These are phyloP conservation scores for Netelia melanura DNA, from an alignment of 2,888 invertebrate species.

Conservation along the genomic window DNA sequence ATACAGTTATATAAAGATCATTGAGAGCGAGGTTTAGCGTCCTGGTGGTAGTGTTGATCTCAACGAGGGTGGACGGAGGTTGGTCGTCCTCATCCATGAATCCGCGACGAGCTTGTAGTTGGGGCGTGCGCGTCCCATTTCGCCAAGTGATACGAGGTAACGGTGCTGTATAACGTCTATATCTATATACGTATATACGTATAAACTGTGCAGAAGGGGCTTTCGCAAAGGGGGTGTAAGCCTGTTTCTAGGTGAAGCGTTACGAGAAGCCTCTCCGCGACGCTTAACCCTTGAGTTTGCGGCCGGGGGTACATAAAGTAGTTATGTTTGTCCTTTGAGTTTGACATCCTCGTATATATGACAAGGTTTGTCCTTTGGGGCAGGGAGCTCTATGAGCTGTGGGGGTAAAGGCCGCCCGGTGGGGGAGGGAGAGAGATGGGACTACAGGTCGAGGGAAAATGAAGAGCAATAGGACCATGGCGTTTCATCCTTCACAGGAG, in stretches of 20 bases:
- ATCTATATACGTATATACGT: constrained; percentile 12
- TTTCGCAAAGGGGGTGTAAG: constrained; percentile 46
- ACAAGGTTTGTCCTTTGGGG: constrained; percentile 51
- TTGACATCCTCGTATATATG: constrained; percentile 67
- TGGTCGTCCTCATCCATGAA: constrained; percentile 60
- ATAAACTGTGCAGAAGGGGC: constrained; percentile 4
- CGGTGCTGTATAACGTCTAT: not conserved
- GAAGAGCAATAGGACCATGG: constrained; percentile 28
- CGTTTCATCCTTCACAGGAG: constrained; percentile 78
- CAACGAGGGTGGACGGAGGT: constrained; percentile 11
- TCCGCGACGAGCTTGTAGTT: constrained; percentile 37
- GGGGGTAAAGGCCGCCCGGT: constrained; percentile 64
- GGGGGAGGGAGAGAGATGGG: constrained; percentile 76
- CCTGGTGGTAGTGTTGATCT: constrained; percentile 4
- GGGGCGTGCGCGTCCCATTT: constrained; percentile 42
- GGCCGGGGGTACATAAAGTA: constrained; percentile 82
- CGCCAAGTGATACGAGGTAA: not conserved
- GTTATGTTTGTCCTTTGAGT: constrained; percentile 85
- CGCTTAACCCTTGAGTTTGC: constrained; percentile 85
- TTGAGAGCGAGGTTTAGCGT: constrained; percentile 25
- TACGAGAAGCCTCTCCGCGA: constrained; percentile 76
- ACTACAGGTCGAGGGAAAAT: constrained; percentile 12
- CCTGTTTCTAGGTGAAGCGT: constrained; percentile 73
- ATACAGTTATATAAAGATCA: not conserved
- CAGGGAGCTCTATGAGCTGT: not conserved